These are phyloP conservation scores for Protodeltote pygarga DNA, from an alignment of 2,888 invertebrate genomes.

Conservation along the genomic window DNA sequence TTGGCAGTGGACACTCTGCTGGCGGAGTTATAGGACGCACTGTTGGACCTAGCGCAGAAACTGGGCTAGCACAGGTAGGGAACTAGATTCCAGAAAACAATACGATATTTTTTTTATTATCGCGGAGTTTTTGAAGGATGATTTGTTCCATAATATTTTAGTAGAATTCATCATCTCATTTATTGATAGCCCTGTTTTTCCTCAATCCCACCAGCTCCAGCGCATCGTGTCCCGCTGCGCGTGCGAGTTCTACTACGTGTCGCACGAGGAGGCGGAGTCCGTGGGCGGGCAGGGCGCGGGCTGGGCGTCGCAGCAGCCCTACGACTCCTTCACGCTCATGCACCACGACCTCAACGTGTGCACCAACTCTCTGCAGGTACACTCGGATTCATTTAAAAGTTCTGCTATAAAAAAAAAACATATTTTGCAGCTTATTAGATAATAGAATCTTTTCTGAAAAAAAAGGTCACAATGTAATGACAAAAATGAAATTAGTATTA, in stretches of 20 bases:
- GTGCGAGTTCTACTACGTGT: conserved; percentile 99
- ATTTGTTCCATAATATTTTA: too few species aligned
- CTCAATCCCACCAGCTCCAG: conserved; percentile 89
- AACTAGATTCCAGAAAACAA: too few species aligned
- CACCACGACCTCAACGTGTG: conserved; percentile 99
- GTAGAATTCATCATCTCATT: too few species aligned
- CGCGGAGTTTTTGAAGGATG: too few species aligned
- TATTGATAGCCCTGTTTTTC: background rate
- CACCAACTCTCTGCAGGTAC: conserved; percentile 95
- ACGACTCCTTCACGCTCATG: conserved; percentile 98
- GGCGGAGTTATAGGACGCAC: conserved; percentile 98
- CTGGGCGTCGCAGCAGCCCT: conserved; percentile 93
- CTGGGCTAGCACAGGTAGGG: conserved; percentile 81
- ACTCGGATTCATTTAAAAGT: too few species aligned
- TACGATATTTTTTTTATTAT: too few species aligned
- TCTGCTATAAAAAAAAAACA: too few species aligned
- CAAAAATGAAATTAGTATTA: too few species aligned
- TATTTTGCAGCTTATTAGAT: too few species aligned
- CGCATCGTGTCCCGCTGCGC: conserved; percentile 98
- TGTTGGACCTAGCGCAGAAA: conserved; percentile 90
- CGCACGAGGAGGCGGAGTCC: conserved; percentile 93
- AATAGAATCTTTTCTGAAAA: too few species aligned
- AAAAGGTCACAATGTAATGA: too few species aligned
- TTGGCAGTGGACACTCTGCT: conserved; percentile 98
- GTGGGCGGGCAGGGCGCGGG: conserved; percentile 77